A percentile compares a stretch with the other conserved stretches of the same genome.
phyloP scores from a whole-genome alignment of 2,797 vertebrate genomes.

The Cryptoblepharus egeriae region DNA sequence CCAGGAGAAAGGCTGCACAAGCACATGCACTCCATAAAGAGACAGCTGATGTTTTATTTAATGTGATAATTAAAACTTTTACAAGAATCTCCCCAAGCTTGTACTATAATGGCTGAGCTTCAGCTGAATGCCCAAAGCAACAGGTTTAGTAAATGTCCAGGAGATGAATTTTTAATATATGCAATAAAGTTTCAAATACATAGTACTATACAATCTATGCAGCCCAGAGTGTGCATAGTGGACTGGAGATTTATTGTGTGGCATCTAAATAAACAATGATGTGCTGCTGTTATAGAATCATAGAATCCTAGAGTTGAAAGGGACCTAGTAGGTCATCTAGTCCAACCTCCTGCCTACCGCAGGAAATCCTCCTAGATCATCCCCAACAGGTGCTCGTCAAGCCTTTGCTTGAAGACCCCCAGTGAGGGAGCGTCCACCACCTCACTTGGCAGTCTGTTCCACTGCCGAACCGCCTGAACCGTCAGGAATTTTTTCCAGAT shows the following conservation, averaged over 20 bases:
- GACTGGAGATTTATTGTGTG: not conserved
- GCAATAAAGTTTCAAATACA: constrained; percentile 18
- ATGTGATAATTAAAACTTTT: constrained; percentile 42
- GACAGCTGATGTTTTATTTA: constrained; percentile 39
- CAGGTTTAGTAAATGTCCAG: constrained; percentile 19
- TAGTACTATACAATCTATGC: not conserved
- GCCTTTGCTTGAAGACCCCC: no score
- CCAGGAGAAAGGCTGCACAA: constrained; percentile 29
- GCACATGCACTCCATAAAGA: constrained; percentile 4
- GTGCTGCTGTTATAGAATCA: no score
- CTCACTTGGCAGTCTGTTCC: no score
- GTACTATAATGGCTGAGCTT: constrained; percentile 8
- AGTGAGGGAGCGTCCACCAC: no score
- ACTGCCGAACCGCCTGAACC: no score
- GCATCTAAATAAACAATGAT: no score
- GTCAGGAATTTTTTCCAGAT: no score
- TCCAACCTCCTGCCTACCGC: no score
- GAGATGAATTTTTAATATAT: constrained; percentile 36
- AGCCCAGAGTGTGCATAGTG: not conserved
- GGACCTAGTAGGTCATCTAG: no score
- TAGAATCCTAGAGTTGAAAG: no score
- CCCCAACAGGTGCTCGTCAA: no score
- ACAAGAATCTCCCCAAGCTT: constrained; percentile 25
- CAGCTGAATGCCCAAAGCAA: constrained; percentile 14
- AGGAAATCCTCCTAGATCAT: no score